phyloP scores from a whole-genome alignment of 2,797 vertebrate genomes.

The Etheostoma nigrum region DNA sequence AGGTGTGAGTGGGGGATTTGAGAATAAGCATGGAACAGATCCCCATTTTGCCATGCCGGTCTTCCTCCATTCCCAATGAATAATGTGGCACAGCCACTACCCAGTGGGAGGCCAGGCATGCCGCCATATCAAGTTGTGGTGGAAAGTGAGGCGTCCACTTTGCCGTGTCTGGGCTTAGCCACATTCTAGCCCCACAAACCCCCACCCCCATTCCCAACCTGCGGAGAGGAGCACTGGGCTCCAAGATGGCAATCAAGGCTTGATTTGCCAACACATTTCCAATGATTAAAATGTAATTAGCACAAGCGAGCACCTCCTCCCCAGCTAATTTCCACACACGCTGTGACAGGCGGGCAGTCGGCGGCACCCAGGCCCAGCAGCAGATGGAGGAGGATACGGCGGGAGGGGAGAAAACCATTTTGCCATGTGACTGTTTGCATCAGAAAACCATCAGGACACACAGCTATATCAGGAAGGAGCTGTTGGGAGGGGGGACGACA shows the following conservation, averaged over 20 bases:
- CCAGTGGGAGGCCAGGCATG: constrained; percentile 70
- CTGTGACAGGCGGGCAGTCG: constrained; percentile 99
- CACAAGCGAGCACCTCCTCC: constrained; percentile 99
- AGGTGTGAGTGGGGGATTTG: constrained; percentile 83
- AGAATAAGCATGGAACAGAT: constrained; percentile 90
- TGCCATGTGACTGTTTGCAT: constrained; percentile 97
- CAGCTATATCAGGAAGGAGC: constrained; percentile 85
- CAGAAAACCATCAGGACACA: constrained; percentile 97
- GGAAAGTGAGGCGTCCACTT: constrained; percentile 62
- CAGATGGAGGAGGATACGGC: constrained; percentile 94
- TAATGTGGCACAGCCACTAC: constrained; percentile 88
- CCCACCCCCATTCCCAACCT: constrained; percentile 87
- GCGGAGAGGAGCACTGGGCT: constrained; percentile 92
- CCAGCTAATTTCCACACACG: constrained; percentile 99
- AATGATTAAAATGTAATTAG: constrained; percentile 99
- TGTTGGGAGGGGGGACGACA: constrained; percentile 81
- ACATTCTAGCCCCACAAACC: constrained; percentile 73
- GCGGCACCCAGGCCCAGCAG: constrained; percentile 94
- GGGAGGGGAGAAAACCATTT: constrained; percentile 89
- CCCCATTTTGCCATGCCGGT: constrained; percentile 83
- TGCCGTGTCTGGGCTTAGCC: constrained; percentile 85
- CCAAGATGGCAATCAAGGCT: constrained; percentile 99
- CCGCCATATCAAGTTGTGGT: constrained; percentile 70
- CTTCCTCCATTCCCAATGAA: constrained; percentile 90
- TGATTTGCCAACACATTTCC: constrained; percentile 99